Evolutionary conservation across 2,888 invertebrate genomes (phyloP), one percentile per base, ranked within the genome.

Genomic region (Ellobium chinense): DNA sequence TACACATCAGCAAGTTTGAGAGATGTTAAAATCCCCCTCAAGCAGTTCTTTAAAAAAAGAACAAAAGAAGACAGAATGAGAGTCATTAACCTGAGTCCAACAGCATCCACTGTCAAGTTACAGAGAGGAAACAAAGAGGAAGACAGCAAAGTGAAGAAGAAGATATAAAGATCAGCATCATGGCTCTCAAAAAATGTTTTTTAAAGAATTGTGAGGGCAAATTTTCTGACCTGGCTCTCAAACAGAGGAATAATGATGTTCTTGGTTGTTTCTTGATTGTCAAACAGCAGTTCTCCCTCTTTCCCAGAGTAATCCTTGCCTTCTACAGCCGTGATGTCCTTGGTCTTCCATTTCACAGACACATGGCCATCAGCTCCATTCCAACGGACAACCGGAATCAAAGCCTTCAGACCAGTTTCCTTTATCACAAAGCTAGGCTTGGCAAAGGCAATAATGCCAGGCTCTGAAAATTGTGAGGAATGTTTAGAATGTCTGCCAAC

Each of bases 351-450:
- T 76, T 93, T 93, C 5, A 95, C 93, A 18, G 93, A 90, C 56
- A 94, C 93, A 78, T 93, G 93, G 18, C 95, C 94, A 83, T 95
- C 95, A 12, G 94, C 94, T 12, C 95, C 95, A 84, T 94, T 92
- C 31, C 91, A 89, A 62, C 95, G 90, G 21, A 91, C 87, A 0
- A 95, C 93, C 2, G 94, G 94, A 77, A 95, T 91, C 21, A 90
- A 87, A 1, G 94, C 94, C 27, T 89, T 89, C 0, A 94, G 94
- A 72, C 93, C 93, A 84, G 94, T 94, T 88, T 94, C 95, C 88
- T 94, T 94, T 27, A 95, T 94, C 54, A 95, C 89, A 77, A 94
- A 89, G 85, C 94, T 94, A 70, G 94, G 93, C 85, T 94, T 94
- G 72, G 93, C 92, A 88, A 95, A 95, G 82, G 94, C 93, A 73